Evolutionary conservation across 2,797 vertebrate genomes (phyloP).

Genomic region (Otus scops): DNA sequence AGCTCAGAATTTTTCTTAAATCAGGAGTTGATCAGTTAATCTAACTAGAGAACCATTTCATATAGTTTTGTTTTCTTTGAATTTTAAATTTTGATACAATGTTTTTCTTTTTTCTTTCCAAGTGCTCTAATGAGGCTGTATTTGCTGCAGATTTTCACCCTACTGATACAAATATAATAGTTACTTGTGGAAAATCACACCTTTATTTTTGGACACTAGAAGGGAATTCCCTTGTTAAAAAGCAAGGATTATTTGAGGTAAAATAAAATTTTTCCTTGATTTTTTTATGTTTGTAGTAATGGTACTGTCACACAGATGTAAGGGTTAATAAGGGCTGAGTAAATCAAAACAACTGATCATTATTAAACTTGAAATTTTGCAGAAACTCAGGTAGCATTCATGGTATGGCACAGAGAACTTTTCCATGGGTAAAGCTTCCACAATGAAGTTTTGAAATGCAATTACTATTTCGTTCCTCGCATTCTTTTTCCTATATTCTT

Average conservation of each 20-base stretch:
- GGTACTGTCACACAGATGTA: neutral
- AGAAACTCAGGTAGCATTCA: neutral
- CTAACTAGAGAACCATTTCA: neutral
- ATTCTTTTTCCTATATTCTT: neutral
- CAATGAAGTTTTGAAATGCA: neutral
- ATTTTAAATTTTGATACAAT: slow-evolving; percentile 20
- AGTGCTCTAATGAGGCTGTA: slow-evolving; percentile 96
- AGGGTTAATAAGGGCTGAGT: neutral
- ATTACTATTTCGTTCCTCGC: neutral
- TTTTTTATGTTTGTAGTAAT: neutral
- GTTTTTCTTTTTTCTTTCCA: slow-evolving; percentile 47
- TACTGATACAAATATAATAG: slow-evolving; percentile 92
- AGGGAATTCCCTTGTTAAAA: slow-evolving; percentile 89
- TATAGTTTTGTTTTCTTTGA: neutral
- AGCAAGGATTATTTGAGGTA: slow-evolving; percentile 98
- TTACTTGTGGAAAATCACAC: slow-evolving; percentile 97
- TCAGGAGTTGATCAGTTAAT: neutral
- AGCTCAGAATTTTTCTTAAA: neutral
- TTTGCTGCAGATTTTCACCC: slow-evolving; percentile 97
- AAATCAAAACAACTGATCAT: neutral
- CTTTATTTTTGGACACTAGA: slow-evolving; percentile 97
- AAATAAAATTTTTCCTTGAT: neutral
- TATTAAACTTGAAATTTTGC: neutral
- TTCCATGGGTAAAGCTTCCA: neutral
- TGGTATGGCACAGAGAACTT: neutral